These are phyloP conservation scores for Cyprinus carpio DNA, from an alignment of 2,113 vertebrate genomes.

Conservation along the genomic window DNA sequence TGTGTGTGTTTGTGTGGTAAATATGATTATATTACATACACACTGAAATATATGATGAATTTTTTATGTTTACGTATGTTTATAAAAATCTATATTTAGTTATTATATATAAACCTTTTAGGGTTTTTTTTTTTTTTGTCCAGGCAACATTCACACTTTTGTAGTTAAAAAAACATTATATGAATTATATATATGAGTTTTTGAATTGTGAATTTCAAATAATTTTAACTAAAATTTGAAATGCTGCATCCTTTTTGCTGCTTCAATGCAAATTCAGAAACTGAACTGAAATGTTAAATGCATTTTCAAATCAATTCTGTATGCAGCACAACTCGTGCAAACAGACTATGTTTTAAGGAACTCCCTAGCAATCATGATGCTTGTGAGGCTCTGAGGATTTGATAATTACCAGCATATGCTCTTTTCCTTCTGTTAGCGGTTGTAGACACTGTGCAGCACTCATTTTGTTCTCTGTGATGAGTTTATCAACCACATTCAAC, in stretches of 20 bases:
- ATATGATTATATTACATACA: too few species aligned
- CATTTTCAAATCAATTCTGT: not conserved
- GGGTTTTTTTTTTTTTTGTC: not conserved
- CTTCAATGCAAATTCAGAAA: not conserved
- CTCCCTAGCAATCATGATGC: not conserved
- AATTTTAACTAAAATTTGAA: not conserved
- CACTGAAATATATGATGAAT: too few species aligned
- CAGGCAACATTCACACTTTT: not conserved
- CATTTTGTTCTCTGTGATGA: not conserved
- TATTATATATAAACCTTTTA: too few species aligned
- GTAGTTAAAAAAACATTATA: too few species aligned
- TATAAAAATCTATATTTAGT: too few species aligned
- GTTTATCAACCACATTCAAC: conserved; percentile 20
- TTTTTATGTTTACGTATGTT: too few species aligned
- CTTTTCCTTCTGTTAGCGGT: conserved; percentile 14
- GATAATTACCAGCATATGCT: conserved; percentile 22
- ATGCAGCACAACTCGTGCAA: not conserved
- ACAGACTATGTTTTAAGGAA: not conserved
- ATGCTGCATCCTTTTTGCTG: not conserved
- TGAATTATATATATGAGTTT: too few species aligned
- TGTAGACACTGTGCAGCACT: not conserved
- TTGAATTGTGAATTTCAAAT: not conserved
- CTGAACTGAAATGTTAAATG: not conserved
- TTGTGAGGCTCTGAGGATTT: conserved; percentile 6
- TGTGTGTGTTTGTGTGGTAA: too few species aligned